Percentiles rank a stretch among this genome's conserved stretches.
These are phyloP conservation scores for Porites evermanni DNA, from an alignment of 92 coral and sea anemone species.

Conservation along the genomic window DNA sequence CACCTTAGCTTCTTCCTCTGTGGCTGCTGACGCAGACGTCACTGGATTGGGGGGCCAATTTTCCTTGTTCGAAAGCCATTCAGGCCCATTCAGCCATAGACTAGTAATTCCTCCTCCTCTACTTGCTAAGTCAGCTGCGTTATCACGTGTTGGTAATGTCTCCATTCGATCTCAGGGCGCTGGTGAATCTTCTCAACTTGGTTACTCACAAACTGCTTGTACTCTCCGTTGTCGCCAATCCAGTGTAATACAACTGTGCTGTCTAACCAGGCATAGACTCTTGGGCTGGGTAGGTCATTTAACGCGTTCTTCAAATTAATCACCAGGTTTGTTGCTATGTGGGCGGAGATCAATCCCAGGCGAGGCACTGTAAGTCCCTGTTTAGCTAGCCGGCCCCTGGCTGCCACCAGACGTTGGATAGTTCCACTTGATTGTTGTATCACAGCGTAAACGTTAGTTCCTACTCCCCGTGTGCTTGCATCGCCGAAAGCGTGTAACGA, in stretches of 20 bases:
- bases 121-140: conserved; percentile 67
- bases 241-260: conserved; percentile 55
- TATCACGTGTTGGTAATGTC: conserved; percentile 31
- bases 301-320: conserved; percentile 12
- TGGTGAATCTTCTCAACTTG: conserved; percentile 37
- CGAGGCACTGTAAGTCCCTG: conserved; percentile 40
- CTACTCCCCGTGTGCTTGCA: conserved; percentile 29
- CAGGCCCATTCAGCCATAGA: conserved; percentile 29
- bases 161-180: conserved; percentile 40
- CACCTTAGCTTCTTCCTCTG: conserved; percentile 34
- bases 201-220: conserved; percentile 41
- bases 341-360: conserved; percentile 34
- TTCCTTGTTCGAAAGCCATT: conserved; percentile 21
- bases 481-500: conserved; percentile 8
- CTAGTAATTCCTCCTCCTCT: conserved; percentile 33
- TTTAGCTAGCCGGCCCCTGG: conserved; percentile 36
- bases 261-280: conserved; percentile 46
- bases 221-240: conserved; percentile 46
- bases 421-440: conserved; percentile 26
- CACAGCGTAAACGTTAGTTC: conserved; percentile 44
- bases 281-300: neutral
- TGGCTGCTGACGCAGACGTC: neutral
- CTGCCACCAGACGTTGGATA: conserved; percentile 23
- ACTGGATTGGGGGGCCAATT: conserved; percentile 30
- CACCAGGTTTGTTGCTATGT: conserved; percentile 40